Evolutionary conservation across 2,113 vertebrate genomes (phyloP), one percentile per base, ranked within the genome.

Genomic region (Pseudopodoces humilis): DNA sequence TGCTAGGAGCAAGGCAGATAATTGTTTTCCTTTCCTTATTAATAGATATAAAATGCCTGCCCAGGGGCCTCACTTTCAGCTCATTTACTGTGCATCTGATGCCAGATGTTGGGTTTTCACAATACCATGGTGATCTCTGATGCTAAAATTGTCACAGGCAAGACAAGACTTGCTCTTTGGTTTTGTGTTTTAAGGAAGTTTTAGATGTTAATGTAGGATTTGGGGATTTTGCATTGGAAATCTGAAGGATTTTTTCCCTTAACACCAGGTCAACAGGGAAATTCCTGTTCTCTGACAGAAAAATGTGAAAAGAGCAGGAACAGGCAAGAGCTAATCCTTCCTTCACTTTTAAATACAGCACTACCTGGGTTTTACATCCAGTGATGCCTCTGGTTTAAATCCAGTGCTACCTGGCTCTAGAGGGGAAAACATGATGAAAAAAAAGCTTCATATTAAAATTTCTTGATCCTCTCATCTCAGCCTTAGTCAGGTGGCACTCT

Each of bases 41-140:
- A 97, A 93, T 83, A 95, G 86, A 71, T 83, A 83, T 83, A 81
- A 95, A 94, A 78, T 2, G 21, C 55, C 56, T 95, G 80, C 90
- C 93, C 76, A 44, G 62, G 90, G 80, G 93, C 72, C 76, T 96
- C 76, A 31, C 92, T 88, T 88, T 78, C 85, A 88, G 83, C 90
- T 92, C 90, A 64, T 88, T 91, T 72, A 33, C 79, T 75, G 68
- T 58, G 78, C 46, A 11, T 88, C 86, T 19, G 53, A 86, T 94
- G 85, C 88, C 95, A 95, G 94, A 88, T 96, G 94, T 96, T 95
- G 92, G 93, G 72, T 95, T 90, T 95, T 94, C 88, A 78, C 79
- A 90, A 35, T 22, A 63, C 69, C 92, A 93, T 92, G 90, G 92
- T 93, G 90, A 95, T 88, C 85, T 96, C 64, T 78, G 85, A 69